Evolutionary conservation across 2,888 invertebrate species (phyloP), one percentile per base, ranked within the genome.

Genomic region (Thecocarcelia acutangulata): DNA sequence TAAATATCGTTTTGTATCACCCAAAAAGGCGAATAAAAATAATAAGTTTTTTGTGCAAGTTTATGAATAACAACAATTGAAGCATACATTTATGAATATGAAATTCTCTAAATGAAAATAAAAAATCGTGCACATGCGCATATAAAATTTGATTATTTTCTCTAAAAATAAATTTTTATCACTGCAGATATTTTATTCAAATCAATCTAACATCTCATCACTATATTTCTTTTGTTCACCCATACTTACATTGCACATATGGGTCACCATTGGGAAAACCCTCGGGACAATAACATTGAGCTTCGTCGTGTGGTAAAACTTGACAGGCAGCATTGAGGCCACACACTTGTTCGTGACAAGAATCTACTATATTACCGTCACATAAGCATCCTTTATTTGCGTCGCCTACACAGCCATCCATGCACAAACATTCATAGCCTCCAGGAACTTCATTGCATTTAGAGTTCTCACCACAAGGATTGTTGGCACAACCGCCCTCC

Each of bases 221-320:
- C 61, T 24, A 8, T 5, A 12, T 48, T 12, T 21, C 1, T 13
- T 12, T 9, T 13, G 42, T 28, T 8, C n/a, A n/a, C 28, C 46
- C 13, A 52, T 85, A 93, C 95, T 94, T 92, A 97, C 97, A 97
- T 93, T 95, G 95, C 86, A 94, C 93, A 87, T 95, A 94, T 21
- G 97, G 96, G 92, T 97, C 95, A 73, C 97, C 97, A 81, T 94
- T 93, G 59, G 97, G 96, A 91, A 93, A 95, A 87, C 94, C 94
- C 42, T 94, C 92, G 63, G 97, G 97, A 88, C 97, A 97, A 88
- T 94, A 96, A 88, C 97, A 97, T 87, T 96, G 94, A 0, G 95
- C 93, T 86, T 94, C 93, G 80, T 92, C 92, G 52, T 93, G 93
- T 83, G 93, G 92, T 59, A 93, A 91, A 50, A 95, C 93, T 84